Base-by-base conservation (phyloP, 2,797 vertebrate genomes). In the Acanthiza pusilla region DNA sequence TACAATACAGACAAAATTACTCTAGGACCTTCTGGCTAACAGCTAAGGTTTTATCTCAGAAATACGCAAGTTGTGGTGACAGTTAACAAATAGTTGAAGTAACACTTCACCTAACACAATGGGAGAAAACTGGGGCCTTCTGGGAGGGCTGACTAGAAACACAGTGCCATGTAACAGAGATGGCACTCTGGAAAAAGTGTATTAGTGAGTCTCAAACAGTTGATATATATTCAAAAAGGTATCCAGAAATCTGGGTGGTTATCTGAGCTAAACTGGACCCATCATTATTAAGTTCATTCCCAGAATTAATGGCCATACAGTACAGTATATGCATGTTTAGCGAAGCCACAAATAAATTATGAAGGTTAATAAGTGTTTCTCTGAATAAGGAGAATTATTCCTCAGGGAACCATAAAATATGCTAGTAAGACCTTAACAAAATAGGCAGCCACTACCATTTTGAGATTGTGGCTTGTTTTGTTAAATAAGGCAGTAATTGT, bases 301-400 rank as follows among this genome's bases (percentile, higher is more conserved):
- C 95, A 95, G 85, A 81, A 92, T 96, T 96, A 96, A 96, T 88
- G 55, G 60, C 91, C 42, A 61, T 66, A 34, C 40, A 88, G 70
- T 94, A 96, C 89, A 97, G 94, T 94, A 84, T 2, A 22, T 93
- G 61, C 43, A n/a, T 94, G 94, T 96, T 96, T 82, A 80, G 74
- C 84, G 92, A 96, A 96, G 94, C 94, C 96, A 95, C 96, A 87
- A 94, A 96, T 96, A 96, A 91, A 96, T 96, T 95, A 96, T 94
- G 87, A 89, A 95, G 91, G 94, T 95, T 86, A 96, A 87, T 92
- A 95, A 96, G 82, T 92, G 86, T 95, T 96, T 94, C 88, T 92
- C 87, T 94, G 88, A 96, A 91, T 89, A 95, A 97, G 91, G 89
- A 90, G 76, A 96, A 96, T 95, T 95, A 89, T 96, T 97, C 95